Base-by-base conservation (phyloP, 2,113 vertebrate genomes). In the Otocyon megalotis region DNA sequence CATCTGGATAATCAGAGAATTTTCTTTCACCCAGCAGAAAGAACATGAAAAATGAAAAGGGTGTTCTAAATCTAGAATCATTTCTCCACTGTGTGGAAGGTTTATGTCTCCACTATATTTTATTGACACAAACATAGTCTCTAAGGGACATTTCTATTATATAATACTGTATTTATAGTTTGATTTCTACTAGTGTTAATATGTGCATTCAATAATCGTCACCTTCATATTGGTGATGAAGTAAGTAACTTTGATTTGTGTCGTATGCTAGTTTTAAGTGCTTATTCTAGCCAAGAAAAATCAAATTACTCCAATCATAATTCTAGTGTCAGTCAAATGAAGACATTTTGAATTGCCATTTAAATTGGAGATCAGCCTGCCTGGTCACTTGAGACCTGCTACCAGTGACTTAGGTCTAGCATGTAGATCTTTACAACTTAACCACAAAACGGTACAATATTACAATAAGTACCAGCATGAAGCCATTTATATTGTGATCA, bases 1-100 rank as follows among this genome's bases (percentile, higher is more conserved):
- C n/a, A 91, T 93, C 60, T 95, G 65, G 32, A 84, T 85, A 94
- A 81, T 76, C 22, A 94, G 32, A 93, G 15, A 85, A 56, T 72
- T 93, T 80, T 13, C 32, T 93, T 88, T 80, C 50, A 8, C 58
- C 35, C 30, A 56, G 80, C 2, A 88, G 53, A 96, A 96, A 93
- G 37, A 28, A 14, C 1, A 8, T 76, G 53, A 63, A 5, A 93
- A 94, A 93, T 92, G 5, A 97, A 94, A 93, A 92, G 60, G 4
- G 0, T 43, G 10, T 71, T 85, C 90, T 88, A 89, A 92, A 90
- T 90, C 54, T 43, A 63, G 26, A 88, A 90, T 81, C 13, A 88
- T 88, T 93, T 28, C 15, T 20, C 32, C 71, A 48, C 37, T 84
- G 2, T 80, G 32, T 84, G n/a, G 4, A 67, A 69, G 16, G 79